phyloP scores from a whole-genome alignment of 1,140 invertebrate genomes.

The Orussus abietinus region DNA sequence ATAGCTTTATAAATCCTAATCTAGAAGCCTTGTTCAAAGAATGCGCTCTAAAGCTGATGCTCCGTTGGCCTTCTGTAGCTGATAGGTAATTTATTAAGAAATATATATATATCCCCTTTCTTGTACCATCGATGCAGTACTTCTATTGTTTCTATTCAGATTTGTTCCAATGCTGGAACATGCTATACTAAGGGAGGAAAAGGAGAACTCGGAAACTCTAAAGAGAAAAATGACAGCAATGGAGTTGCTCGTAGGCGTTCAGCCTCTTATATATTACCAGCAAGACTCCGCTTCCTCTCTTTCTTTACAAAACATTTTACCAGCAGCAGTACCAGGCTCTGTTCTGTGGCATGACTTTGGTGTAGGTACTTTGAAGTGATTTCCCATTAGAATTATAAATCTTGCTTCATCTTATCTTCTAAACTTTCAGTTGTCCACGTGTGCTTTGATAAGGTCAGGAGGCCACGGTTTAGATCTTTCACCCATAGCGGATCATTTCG shows the following conservation, averaged over 20 bases:
- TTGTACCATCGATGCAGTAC: neutral
- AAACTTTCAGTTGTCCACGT: conserved; percentile 37
- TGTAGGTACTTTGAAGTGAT: conserved; percentile 27
- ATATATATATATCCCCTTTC: neutral
- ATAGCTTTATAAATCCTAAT: conserved; percentile 47
- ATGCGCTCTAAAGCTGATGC: conserved; percentile 47
- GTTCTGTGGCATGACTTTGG: conserved; percentile 44
- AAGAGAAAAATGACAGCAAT: conserved; percentile 41
- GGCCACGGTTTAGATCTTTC: conserved; percentile 32
- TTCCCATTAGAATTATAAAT: conserved; percentile 2
- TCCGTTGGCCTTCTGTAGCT: conserved; percentile 47
- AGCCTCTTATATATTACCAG: conserved; percentile 43
- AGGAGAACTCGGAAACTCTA: conserved; percentile 25
- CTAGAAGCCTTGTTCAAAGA: conserved; percentile 47
- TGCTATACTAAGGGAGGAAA: conserved; percentile 34
- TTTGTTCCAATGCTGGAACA: conserved; percentile 43
- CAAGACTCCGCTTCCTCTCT: conserved; percentile 27
- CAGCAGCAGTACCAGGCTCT: conserved; percentile 34
- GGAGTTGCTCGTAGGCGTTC: conserved; percentile 44
- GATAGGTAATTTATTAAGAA: conserved; percentile 32
- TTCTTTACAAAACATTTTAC: conserved; percentile 38
- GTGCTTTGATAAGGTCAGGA: conserved; percentile 42
- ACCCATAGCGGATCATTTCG: conserved; percentile 41
- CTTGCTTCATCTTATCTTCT: conserved; percentile 14
- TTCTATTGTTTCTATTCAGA: conserved; percentile 18